Base-by-base conservation (phyloP, 1,140 invertebrate species). In the Eulimnadia texana region DNA sequence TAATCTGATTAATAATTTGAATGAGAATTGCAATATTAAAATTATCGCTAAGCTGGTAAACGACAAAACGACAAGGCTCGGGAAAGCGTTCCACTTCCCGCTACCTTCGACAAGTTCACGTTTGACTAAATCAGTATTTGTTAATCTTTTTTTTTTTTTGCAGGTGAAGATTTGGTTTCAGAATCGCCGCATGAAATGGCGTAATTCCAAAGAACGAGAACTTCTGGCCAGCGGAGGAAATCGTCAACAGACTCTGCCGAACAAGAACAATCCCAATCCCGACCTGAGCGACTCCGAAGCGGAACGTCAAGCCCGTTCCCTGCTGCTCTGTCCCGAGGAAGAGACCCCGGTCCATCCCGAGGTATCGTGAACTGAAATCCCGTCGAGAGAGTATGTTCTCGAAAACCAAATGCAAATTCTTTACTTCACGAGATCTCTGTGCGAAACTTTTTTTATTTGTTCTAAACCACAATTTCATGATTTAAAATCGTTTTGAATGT, bases 151-250 rank as follows among this genome's bases (percentile, higher is more conserved):
- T 58, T 55, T 28, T 66, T 68, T 69, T 66, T 80, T 78, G 16
- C 77, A 94, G 90, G 90, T 94, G 62, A 94, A 93, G 77, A 94
- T 94, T 63, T 94, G 90, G 91, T 94, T 94, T 72, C 90, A 95
- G 81, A 95, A 94, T 71, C 80, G 91, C 0, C 82, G 91, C 55
- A 95, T 94, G 90, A 95, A 95, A 73, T 95, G 91, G 91, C 79
- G 94, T 9, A 98, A 98, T 73, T 94, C 90, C 9, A 98, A 97
- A 74, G 94, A 98, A 72, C 78, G 93, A 19, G 93, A 98, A 74
- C 77, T 98, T 0, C 74, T 98, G 51, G 93, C 93, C 2, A 84
- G 82, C 20, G 93, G 93, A 0, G 93, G 93, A 3, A 91, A 88
- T 9, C 78, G 93, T 20, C 93, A 97, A 70, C 91, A 96, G 71